phyloP scores from a whole-genome alignment of 2,797 vertebrate genomes.

The Tragopan temminckii region DNA sequence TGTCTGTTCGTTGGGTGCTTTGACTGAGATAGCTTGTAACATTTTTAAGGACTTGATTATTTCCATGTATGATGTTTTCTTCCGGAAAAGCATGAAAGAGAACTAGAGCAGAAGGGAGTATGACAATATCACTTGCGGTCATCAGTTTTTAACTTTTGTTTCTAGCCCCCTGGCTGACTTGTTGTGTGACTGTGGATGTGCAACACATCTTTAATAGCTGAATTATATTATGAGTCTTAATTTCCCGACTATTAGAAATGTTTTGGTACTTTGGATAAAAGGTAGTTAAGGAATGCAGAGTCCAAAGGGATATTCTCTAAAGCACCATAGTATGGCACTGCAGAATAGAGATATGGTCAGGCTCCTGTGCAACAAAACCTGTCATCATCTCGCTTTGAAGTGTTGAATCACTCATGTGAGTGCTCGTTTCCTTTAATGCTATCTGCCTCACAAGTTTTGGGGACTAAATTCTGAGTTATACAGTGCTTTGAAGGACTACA shows the following conservation, averaged over 20 bases:
- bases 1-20: not conserved
- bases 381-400: not conserved
- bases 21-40: rapidly evolving
- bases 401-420: not conserved
- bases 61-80: not conserved
- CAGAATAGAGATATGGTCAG: not conserved
- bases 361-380: not conserved
- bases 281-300: not conserved
- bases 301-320: not conserved
- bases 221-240: not conserved
- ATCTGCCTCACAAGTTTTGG: not conserved
- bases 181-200: not conserved
- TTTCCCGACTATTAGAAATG: not conserved
- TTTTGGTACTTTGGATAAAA: not conserved
- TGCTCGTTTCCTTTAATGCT: not conserved
- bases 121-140: not conserved
- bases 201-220: not conserved
- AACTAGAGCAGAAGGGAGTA: not conserved
- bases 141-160: not conserved
- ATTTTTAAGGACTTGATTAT: not conserved
- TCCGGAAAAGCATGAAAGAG: not conserved
- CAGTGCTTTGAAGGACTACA: not conserved
- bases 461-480: not conserved
- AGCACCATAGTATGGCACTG: not conserved
- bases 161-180: not conserved